phyloP scores from a whole-genome alignment of 2,113 vertebrate genomes.

The zebrafish (Danio rerio) region GRCz12tu NC_133194.1:7996001-7996500 shows the following conservation, averaged over 20 bases:
- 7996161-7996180: conserved; percentile 94
- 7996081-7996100: conserved; percentile 97
- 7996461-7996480: too few relatives aligned
- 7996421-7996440: too few relatives aligned
- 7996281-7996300: too few relatives aligned
- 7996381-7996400: too few relatives aligned
- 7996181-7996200: conserved; percentile 82
- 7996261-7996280: too few relatives aligned
- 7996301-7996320: too few relatives aligned
- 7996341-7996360: too few relatives aligned
- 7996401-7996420: too few relatives aligned
- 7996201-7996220: background rate
- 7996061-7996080: conserved; percentile 95
- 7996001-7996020: background rate
- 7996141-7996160: conserved; percentile 92
- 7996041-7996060: conserved; percentile 95
- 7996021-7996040: background rate
- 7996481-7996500: too few relatives aligned
- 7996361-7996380: too few relatives aligned
- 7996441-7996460: too few relatives aligned
- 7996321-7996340: too few relatives aligned
- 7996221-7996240: background rate
- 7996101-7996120: conserved; percentile 88
- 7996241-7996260: background rate
- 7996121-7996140: conserved; percentile 90